A percentile compares a stretch with the other conserved stretches of the same genome.
These are phyloP conservation scores for Phyllotreta striolata DNA, from an alignment of 2,888 invertebrate species.

Conservation along the genomic window DNA sequence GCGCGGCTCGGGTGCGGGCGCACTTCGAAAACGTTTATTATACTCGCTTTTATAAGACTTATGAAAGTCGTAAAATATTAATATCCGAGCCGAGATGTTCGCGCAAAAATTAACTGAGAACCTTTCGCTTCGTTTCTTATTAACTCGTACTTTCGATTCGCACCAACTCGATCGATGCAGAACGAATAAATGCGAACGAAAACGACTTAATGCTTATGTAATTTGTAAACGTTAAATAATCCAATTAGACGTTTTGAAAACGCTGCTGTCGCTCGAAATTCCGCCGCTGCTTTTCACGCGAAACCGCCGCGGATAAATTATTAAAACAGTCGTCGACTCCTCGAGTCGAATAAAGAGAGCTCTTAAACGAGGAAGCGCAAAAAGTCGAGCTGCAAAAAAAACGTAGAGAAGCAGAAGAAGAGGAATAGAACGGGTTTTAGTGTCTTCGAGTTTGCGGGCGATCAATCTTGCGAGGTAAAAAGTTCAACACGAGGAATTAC, in stretches of 20 bases:
- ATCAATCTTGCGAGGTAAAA: constrained; percentile 43
- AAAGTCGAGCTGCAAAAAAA: constrained; percentile 23
- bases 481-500: constrained; percentile 44
- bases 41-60: constrained; percentile 49
- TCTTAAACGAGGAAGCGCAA: constrained; percentile 19
- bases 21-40: constrained; percentile 39
- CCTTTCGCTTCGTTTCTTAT: no score
- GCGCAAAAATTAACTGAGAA: no score
- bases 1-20: constrained; percentile 36
- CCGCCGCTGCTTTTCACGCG: constrained; percentile 1
- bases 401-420: background rate
- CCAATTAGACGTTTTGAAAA: constrained; percentile 11
- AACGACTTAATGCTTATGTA: no score
- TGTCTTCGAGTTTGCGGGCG: constrained; percentile 32
- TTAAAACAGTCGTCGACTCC: constrained; percentile 25
- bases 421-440: constrained; percentile 33
- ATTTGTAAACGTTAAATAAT: constrained; percentile 16
- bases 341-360: constrained; percentile 10
- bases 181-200: no score
- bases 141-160: no score
- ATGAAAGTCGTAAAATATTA: constrained; percentile 55
- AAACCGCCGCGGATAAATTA: constrained; percentile 21
- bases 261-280: constrained; percentile 5
- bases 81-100: constrained; percentile 42
- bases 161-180: no score